These are phyloP conservation scores for Chorisops tibialis DNA, from an alignment of 2,888 invertebrate genomes.

Conservation along the genomic window DNA sequence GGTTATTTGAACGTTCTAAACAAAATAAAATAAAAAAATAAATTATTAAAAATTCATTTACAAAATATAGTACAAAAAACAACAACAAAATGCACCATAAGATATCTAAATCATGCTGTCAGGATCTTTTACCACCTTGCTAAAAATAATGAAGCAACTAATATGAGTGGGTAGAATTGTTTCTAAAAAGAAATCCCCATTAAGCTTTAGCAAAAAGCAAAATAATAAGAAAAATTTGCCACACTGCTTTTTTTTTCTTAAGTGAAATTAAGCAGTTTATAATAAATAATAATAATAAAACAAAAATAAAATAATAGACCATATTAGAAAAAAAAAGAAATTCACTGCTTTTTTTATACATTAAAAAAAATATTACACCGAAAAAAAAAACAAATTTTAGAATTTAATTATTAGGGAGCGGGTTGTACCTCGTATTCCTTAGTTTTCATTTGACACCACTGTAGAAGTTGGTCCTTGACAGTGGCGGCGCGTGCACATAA, in stretches of 20 bases:
- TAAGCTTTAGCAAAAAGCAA: constrained; percentile 1
- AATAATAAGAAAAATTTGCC: background rate
- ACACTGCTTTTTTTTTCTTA: background rate
- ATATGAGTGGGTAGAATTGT: background rate
- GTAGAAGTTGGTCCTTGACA: constrained; percentile 94
- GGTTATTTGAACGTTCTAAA: constrained; percentile 92
- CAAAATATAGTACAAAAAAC: background rate
- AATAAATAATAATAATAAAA: too few species aligned
- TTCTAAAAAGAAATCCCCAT: background rate
- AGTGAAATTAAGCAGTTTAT: too few species aligned
- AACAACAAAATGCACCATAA: background rate
- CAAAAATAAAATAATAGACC: too few species aligned
- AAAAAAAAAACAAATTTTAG: background rate
- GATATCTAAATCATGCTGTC: background rate
- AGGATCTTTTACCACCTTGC: background rate
- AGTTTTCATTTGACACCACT: constrained; percentile 97
- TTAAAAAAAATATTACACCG: background rate
- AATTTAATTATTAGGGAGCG: constrained; percentile 18
- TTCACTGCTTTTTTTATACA: background rate
- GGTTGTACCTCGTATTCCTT: constrained; percentile 88
- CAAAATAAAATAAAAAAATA: constrained; percentile 35
- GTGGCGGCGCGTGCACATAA: constrained; percentile 88
- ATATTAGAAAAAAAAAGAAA: background rate
- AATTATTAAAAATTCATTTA: constrained; percentile 10
- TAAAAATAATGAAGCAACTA: background rate